Percentiles rank a stretch among this genome's conserved stretches.
These are phyloP conservation scores for Lepus europaeus DNA, from an alignment of 2,113 vertebrate species.

Conservation along the genomic window DNA sequence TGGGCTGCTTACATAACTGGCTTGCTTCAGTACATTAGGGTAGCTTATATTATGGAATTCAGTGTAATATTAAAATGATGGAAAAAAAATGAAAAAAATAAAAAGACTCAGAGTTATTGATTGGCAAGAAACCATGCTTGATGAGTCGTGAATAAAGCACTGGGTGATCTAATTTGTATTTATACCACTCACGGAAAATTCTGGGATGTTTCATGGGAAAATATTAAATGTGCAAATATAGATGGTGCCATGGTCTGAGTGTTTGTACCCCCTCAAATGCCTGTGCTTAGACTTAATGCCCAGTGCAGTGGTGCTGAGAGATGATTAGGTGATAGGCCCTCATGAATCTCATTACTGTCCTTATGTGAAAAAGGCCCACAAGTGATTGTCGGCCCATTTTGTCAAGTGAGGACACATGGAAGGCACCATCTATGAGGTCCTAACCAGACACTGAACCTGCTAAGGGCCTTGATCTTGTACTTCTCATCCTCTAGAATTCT, in stretches of 20 bases:
- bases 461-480: not conserved
- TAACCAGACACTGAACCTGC: not conserved
- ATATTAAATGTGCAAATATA: not conserved
- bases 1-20: not conserved
- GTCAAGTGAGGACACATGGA: not conserved
- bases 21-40: not conserved
- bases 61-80: not conserved
- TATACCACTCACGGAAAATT: not conserved
- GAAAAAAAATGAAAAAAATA: not conserved
- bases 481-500: not conserved
- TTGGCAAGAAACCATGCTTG: not conserved
- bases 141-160: slow-evolving; percentile 1
- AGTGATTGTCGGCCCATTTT: not conserved
- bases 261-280: not conserved
- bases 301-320: not conserved
- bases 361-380: not conserved
- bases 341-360: not conserved
- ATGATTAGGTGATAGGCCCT: not conserved
- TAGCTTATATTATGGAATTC: not conserved
- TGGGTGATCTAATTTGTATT: not conserved
- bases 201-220: not conserved
- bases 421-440: not conserved
- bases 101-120: slow-evolving; percentile 32
- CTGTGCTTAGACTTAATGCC: not conserved
- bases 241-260: too few species aligned